Evolutionary conservation across 1,140 invertebrate genomes (phyloP).

Genomic region (Littorina saxatilis): DNA sequence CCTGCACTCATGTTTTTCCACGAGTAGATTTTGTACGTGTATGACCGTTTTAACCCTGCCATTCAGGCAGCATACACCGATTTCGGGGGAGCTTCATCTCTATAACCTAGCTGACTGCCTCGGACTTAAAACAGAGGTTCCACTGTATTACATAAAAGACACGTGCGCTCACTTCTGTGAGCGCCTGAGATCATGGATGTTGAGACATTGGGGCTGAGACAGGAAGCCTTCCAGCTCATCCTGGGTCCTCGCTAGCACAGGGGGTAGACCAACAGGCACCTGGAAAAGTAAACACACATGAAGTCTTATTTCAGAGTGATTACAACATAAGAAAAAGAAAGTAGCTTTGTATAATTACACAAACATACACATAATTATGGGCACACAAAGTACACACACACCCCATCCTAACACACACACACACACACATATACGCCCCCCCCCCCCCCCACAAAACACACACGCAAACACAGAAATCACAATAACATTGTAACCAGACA

Average conservation of each 20-base stretch:
- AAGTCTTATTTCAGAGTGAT: too few species aligned
- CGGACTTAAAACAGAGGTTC: too few species aligned
- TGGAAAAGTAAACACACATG: slow-evolving; percentile 46
- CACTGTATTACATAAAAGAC: too few species aligned
- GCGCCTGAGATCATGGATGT: slow-evolving; percentile 81
- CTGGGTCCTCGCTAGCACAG: slow-evolving; percentile 79
- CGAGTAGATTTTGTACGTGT: too few species aligned
- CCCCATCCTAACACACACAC: not conserved
- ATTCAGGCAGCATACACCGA: too few species aligned
- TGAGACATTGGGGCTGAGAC: slow-evolving; percentile 80
- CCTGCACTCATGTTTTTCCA: too few species aligned
- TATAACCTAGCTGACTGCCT: too few species aligned
- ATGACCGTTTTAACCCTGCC: too few species aligned
- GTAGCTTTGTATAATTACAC: too few species aligned
- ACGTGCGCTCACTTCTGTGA: slow-evolving; percentile 73
- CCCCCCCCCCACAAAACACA: not conserved
- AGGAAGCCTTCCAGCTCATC: slow-evolving; percentile 80
- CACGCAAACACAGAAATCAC: not conserved
- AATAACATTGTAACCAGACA: not conserved
- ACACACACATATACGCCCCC: not conserved
- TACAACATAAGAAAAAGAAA: too few species aligned
- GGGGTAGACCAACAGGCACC: slow-evolving; percentile 78
- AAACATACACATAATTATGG: not conserved
- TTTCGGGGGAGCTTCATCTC: too few species aligned
- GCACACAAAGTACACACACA: not conserved